Base-by-base conservation (phyloP, 2,113 vertebrate genomes). In the Xenopus borealis region DNA sequence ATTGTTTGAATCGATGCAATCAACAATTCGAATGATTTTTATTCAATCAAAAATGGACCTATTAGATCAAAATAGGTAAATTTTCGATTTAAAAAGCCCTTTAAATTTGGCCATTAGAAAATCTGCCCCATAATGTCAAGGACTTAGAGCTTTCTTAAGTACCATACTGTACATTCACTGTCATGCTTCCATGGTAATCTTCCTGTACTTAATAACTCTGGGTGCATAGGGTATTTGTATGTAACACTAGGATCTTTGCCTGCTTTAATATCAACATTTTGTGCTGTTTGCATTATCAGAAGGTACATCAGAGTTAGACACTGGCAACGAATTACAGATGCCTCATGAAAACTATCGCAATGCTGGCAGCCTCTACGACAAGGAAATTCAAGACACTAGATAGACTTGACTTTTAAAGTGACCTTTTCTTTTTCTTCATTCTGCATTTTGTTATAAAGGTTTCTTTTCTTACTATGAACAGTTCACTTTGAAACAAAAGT, bases 391-490 rank as follows among this genome's bases (percentile, higher is more conserved):
- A 59, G 72, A 40, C 55, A 74, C 55, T 10, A 74, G 63, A 74
- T 66, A 66, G 72, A 74, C 63, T 66, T 74, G 72, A 74, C 72
- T 74, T 74, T 74, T 72, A 55, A 66, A 52, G 59, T 74, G 72
- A 74, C 72, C 72, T 74, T 74, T 74, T 66, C 72, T 74, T 74
- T 74, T 59, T 67, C 62, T 59, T 66, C 47, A 74, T 66, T 66
- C 71, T 63, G 20, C 71, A 62, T 71, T 62, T 71, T 71, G 40
- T 71, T 72, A 45, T 66, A 73, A 73, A 74, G 72, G 33, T 74
- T 74, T 74, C 53, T 23, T 59, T 16, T 74, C 52, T 57, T 14
- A 55, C 61, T 66, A 66, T 47, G 14, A 13, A 66, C 63, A 66
- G 57, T 74, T 74, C 58, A 66, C 50, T 74, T 11, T 64, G 71